Evolutionary conservation across 2,888 invertebrate genomes (phyloP), one percentile per base, ranked within the genome.

Genomic region (Chironomus tentans): DNA sequence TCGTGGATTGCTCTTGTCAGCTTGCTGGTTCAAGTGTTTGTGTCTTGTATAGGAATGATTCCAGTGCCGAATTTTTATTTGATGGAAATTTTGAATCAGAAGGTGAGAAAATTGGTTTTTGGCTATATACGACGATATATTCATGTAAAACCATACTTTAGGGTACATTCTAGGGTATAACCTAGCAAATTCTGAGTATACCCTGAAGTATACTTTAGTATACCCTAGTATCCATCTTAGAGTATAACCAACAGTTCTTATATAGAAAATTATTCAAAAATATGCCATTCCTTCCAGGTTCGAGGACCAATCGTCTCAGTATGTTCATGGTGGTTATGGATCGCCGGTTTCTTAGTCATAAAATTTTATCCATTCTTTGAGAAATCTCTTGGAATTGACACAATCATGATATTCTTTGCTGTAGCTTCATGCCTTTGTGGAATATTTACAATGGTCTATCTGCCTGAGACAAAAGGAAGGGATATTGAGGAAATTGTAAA

Each of bases 381-480:
- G 47, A n/a, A 38, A 18, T 48, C 24, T 13, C 21, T 75, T 2
- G 75, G 75, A 24, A 13, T 75, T 2, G 13, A 69, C 22, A 10
- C 62, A 6, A 12, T 47, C 3, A 75, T 75, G 50, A 15, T 68
- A 3, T 69, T 69, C 56, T 75, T 75, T 38, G 50, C 68, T 6
- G 2, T 50, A 12, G 48, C 56, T 15, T 68, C 68, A 24, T 22
- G n/a, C 38, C 69, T 75, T 18, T 68, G 68, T 56, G 75, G 75
- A 10, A 10, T 69, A 15, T 75, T 75, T 13, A 75, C 75, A 7
- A 68, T 75, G 4, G 48, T 69, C 10, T 13, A 48, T 6, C 28
- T 75, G 4, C 75, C 75, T 7, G 75, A 75, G 28, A 75, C 75
- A 2, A 75, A 75, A 69, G 75, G 75, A 12, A 3, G 75, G 18